phyloP scores from a whole-genome alignment of 2,113 vertebrate species.

The Herpetotheres cachinnans region DNA sequence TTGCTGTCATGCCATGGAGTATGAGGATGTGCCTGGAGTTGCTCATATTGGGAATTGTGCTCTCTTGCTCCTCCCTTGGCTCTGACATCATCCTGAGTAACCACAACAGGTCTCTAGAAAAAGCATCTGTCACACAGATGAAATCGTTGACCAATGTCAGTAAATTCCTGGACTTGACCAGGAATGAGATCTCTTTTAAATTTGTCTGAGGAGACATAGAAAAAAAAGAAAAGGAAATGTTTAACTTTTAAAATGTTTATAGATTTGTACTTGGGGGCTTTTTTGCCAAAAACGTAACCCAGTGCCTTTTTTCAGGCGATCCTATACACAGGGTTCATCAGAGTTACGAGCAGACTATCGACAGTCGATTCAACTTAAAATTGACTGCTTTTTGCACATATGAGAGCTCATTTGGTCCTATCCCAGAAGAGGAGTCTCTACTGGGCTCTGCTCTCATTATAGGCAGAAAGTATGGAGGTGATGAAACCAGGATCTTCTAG shows the following conservation, averaged over 20 bases:
- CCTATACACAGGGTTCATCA: not conserved
- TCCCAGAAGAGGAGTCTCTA: not conserved
- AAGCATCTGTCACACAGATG: not conserved
- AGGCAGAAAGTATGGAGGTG: not conserved
- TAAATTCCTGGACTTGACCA: not conserved
- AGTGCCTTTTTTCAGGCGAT: not conserved
- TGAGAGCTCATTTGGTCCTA: not conserved
- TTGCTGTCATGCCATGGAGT: not conserved
- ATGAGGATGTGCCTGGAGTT: constrained; percentile 5
- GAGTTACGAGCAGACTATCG: not conserved
- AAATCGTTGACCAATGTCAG: not conserved
- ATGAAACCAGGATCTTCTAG: not conserved
- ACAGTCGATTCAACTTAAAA: not conserved
- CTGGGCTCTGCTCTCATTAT: not conserved
- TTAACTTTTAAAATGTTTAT: not conserved
- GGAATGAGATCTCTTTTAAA: not conserved
- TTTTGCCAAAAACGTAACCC: not conserved
- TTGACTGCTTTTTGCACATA: not conserved
- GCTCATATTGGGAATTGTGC: not conserved
- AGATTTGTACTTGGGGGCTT: not conserved
- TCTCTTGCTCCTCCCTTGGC: not conserved
- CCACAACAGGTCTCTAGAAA: not conserved
- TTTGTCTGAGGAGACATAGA: not conserved
- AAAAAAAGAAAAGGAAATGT: not conserved
- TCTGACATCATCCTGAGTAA: not conserved